Evolutionary conservation across 2,888 invertebrate genomes (phyloP).

Genomic region (Axea sp.): DNA sequence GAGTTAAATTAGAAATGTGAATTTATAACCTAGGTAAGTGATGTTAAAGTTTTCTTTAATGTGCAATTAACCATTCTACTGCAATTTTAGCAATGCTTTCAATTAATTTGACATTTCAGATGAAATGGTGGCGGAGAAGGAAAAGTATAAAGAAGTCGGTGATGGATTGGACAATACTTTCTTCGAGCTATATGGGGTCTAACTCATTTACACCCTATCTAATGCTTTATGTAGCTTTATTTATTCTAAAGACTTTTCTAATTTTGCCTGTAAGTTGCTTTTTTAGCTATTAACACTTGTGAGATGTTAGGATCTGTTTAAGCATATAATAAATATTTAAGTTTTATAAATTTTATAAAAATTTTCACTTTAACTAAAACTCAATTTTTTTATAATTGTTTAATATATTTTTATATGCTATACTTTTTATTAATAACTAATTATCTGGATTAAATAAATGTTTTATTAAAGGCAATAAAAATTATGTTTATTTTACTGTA

Average conservation of each 20-base stretch:
- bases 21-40: slow-evolving; percentile 36
- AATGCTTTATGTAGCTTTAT: slow-evolving; percentile 72
- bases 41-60: slow-evolving; percentile 12
- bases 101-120: slow-evolving; percentile 82
- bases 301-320: not conserved
- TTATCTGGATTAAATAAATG: too few relatives aligned
- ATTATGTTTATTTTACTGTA: too few relatives aligned
- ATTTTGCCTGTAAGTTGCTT: slow-evolving; percentile 65
- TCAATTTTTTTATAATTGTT: too few relatives aligned
- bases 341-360: not conserved
- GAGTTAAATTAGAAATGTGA: slow-evolving; percentile 14
- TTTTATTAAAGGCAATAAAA: too few relatives aligned
- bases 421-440: too few relatives aligned
- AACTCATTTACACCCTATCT: slow-evolving; percentile 66
- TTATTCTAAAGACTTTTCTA: slow-evolving; percentile 74
- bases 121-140: slow-evolving; percentile 92
- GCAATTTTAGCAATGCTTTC: slow-evolving; percentile 22
- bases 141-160: slow-evolving; percentile 94
- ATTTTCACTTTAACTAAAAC: too few relatives aligned
- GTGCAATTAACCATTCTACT: slow-evolving; percentile 19
- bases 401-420: too few relatives aligned
- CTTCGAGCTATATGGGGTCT: slow-evolving; percentile 85
- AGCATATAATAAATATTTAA: slow-evolving; percentile 1
- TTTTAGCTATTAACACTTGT: slow-evolving; percentile 40
- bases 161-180: slow-evolving; percentile 96